Evolutionary conservation across 2,113 vertebrate species (phyloP), one percentile per base, ranked within the genome.

Genomic region (Empidonax traillii): DNA sequence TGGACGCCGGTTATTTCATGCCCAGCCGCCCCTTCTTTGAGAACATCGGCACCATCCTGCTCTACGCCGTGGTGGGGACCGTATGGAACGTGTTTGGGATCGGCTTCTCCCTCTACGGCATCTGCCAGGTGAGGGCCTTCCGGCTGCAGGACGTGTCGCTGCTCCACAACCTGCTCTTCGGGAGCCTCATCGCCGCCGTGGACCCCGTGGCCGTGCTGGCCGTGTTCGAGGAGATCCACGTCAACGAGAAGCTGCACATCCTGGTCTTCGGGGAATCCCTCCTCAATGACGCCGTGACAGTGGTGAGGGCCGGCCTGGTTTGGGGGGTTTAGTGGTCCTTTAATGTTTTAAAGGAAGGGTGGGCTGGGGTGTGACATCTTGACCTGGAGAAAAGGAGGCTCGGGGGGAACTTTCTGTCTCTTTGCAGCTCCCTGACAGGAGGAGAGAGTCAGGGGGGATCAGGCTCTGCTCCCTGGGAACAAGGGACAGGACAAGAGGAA

Each of bases 1-100:
- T 99, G 20, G 98, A 98, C 1, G 98, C 98, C 0, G 98, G 98
- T 7, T 99, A 99, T 85, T 99, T 99, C 96, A 98, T 99, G 97
- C 98, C 98, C 17, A 98, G 97, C 75, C 96, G 96, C 28, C 97
- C 98, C 14, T 98, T 98, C 84, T 98, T 98, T 39, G 98, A 98
- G 96, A 99, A 99, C 93, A 97, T 98, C 0, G 98, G 98, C 30
- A 98, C 98, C 46, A 98, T 98, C 90, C 95, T 98, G 31, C 96
- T 98, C 56, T 97, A 98, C 2, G 97, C 98, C 0, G 97, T 98
- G 8, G 96, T 98, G 94, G 98, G 98, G 5, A 99, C 98, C 3
- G 62, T 98, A 13, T 99, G 98, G 98, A 99, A 99, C 1, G 97
- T 98, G 21, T 97, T 98, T 93, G 98, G 98, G 24, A 98, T 98